Evolutionary conservation across 1,140 invertebrate species (phyloP).

Genomic region (Gryon sp.): DNA sequence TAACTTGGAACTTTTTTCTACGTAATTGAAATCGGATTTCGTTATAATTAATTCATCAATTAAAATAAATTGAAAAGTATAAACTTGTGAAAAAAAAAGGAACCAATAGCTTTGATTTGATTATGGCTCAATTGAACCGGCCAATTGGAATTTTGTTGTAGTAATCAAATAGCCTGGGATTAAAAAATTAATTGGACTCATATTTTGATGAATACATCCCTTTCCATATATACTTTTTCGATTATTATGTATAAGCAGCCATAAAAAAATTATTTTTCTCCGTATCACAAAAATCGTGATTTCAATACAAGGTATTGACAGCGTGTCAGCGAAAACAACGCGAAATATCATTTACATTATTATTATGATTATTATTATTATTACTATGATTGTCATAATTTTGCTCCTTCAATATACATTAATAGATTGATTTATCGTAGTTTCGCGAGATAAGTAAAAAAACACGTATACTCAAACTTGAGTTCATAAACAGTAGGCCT

Average conservation of each 20-base stretch:
- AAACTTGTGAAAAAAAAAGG: not conserved
- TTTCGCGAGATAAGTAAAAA: conserved; percentile 22
- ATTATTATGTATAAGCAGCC: not conserved
- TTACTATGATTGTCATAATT: too few relatives aligned
- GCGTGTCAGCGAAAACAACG: conserved; percentile 18
- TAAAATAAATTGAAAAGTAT: conserved; percentile 8
- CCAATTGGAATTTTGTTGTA: not conserved
- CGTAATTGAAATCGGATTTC: not conserved
- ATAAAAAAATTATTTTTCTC: conserved; percentile 45
- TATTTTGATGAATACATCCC: not conserved
- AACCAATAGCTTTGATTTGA: conserved; percentile 1
- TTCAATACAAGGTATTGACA: conserved; percentile 19
- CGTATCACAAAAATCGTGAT: conserved; percentile 2
- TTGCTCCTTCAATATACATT: conserved; percentile 19
- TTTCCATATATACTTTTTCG: not conserved
- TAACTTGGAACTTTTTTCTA: conserved; percentile 3
- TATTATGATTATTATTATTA: too few relatives aligned
- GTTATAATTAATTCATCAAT: not conserved
- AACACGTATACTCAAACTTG: conserved; percentile 22
- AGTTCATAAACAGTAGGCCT: conserved; percentile 16
- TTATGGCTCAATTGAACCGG: not conserved
- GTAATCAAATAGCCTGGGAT: not conserved
- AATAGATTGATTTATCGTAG: conserved; percentile 34
- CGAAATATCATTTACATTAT: conserved; percentile 10
- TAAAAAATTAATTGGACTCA: conserved; percentile 1